These are phyloP conservation scores for Macroramphosus scolopax DNA, from an alignment of 2,797 vertebrate species.

Conservation along the genomic window DNA sequence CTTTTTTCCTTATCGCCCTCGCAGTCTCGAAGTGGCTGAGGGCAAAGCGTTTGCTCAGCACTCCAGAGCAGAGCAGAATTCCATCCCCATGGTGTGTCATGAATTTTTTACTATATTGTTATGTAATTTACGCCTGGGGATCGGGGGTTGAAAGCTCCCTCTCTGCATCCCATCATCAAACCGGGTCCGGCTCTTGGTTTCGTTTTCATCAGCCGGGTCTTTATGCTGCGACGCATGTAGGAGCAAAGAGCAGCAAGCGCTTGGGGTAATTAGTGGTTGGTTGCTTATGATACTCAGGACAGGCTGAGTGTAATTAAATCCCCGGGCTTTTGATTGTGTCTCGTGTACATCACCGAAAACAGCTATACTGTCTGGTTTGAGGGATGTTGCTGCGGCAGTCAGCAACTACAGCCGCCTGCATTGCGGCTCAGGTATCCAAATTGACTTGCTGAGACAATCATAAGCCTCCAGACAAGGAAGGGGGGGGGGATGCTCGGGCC, in stretches of 20 bases:
- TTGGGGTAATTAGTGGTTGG: conserved; percentile 62
- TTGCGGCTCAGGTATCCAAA: conserved; percentile 46
- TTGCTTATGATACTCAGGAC: conserved; percentile 62
- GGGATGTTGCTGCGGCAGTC: conserved; percentile 35
- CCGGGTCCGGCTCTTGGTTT: conserved; percentile 43
- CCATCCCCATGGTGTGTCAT: conserved; percentile 63
- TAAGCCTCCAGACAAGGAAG: conserved; percentile 43
- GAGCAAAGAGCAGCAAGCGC: conserved; percentile 47
- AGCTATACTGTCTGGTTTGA: conserved; percentile 20
- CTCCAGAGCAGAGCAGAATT: conserved; percentile 61
- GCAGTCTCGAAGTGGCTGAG: conserved; percentile 45
- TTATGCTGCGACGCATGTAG: conserved; percentile 55
- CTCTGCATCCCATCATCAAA: conserved; percentile 42
- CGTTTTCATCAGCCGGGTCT: conserved; percentile 46
- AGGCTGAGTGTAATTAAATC: conserved; percentile 61
- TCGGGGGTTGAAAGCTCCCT: conserved; percentile 64
- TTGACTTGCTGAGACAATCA: conserved; percentile 67
- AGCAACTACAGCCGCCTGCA: conserved; percentile 43
- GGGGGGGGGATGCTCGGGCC: conserved; percentile 16
- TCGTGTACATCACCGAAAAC: conserved; percentile 39
- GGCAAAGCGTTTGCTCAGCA: conserved; percentile 73
- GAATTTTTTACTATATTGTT: conserved; percentile 76
- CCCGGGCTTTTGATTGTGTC: conserved; percentile 48
- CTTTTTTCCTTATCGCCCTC: conserved; percentile 47
- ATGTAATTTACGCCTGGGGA: conserved; percentile 63